Evolutionary conservation across 2,113 vertebrate species (phyloP).

Genomic region (Mungos mungo): DNA sequence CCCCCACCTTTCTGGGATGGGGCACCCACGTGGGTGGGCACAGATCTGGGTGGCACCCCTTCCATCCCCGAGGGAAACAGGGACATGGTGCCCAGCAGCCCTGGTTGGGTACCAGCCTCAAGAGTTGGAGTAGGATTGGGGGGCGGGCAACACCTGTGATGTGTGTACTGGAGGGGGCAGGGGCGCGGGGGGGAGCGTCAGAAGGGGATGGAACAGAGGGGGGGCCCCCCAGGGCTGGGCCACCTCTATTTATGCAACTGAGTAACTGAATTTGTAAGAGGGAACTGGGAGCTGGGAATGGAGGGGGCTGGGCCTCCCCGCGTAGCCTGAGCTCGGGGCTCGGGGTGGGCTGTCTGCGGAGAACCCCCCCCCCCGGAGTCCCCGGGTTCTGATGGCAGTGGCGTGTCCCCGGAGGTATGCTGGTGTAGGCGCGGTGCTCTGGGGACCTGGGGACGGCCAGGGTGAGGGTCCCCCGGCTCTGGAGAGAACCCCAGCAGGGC

Average conservation of each 20-base stretch:
- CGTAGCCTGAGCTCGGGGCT: not conserved
- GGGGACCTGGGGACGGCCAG: not conserved
- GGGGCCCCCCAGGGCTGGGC: not conserved
- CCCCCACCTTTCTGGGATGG: not conserved
- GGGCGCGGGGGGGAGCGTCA: no score
- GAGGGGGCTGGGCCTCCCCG: conserved; percentile 34
- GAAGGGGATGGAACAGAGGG: not conserved
- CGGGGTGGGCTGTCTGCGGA: not conserved
- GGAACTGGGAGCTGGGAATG: not conserved
- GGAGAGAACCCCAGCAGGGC: not conserved
- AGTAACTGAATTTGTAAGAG: not conserved
- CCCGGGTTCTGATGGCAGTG: not conserved
- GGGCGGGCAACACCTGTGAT: not conserved
- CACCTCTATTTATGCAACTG: not conserved
- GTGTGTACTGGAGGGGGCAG: no score
- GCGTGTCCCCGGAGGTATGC: not conserved
- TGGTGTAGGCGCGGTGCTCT: not conserved
- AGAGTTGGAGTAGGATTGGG: not conserved
- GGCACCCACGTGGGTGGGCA: not conserved
- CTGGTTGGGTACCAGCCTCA: not conserved
- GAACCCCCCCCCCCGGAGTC: not conserved
- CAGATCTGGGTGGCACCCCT: not conserved
- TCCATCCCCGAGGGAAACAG: not conserved
- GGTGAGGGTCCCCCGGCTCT: rapidly evolving
- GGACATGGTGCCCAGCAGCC: rapidly evolving